These are phyloP conservation scores for Daphoenositta chrysoptera DNA, from an alignment of 2,113 vertebrate species.

Conservation along the genomic window DNA sequence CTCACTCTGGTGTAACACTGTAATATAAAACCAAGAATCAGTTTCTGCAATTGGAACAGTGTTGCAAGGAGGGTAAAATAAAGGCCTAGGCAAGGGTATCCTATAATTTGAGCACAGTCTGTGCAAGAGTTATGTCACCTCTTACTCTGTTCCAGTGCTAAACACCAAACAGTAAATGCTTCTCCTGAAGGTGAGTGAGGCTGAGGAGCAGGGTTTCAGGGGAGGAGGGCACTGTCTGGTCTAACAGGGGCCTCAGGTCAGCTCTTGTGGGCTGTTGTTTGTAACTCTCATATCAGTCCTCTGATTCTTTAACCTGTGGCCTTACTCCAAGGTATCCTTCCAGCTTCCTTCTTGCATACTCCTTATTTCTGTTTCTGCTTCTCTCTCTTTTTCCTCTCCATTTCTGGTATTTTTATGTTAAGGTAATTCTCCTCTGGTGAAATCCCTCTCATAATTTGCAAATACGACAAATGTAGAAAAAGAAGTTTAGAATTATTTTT, in stretches of 20 bases:
- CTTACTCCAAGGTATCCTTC: neutral
- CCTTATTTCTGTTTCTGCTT: neutral
- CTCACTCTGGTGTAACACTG: neutral
- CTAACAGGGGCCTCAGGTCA: neutral
- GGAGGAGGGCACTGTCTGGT: neutral
- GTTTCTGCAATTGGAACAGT: neutral
- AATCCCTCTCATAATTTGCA: neutral
- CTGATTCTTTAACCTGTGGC: neutral
- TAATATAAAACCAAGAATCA: neutral
- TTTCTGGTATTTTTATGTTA: neutral
- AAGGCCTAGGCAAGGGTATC: neutral
- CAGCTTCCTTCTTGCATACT: neutral
- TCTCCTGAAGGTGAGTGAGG: neutral
- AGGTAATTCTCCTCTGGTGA: neutral
- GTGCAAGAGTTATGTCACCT: neutral
- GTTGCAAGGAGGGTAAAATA: neutral
- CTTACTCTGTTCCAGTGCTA: neutral
- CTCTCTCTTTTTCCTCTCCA: neutral
- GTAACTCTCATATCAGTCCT: neutral
- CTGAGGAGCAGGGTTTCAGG: neutral
- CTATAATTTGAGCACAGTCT: neutral
- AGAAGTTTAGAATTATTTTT: neutral
- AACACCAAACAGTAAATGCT: neutral
- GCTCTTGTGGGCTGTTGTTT: neutral
- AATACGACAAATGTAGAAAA: neutral